These are phyloP conservation scores for Carcina quercana DNA, from an alignment of 2,888 invertebrate genomes.

Conservation along the genomic window DNA sequence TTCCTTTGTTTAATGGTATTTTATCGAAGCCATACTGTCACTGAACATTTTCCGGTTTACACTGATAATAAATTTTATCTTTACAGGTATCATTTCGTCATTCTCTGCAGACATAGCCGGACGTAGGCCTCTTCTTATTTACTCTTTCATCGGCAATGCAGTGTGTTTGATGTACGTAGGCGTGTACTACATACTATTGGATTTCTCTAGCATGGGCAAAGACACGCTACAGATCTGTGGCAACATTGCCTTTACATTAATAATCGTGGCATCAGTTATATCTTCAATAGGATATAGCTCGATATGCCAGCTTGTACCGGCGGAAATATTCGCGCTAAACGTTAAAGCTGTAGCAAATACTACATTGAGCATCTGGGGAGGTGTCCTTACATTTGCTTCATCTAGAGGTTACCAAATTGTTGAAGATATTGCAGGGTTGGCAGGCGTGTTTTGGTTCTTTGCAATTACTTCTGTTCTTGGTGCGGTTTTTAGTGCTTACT, in stretches of 20 bases:
- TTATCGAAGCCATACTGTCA: no score
- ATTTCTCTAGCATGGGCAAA: constrained; percentile 29
- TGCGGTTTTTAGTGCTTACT: constrained; percentile 54
- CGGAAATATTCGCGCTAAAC: constrained; percentile 73
- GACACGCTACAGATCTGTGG: constrained; percentile 31
- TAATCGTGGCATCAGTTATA: constrained; percentile 37
- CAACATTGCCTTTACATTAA: constrained; percentile 51
- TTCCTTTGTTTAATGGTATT: constrained; percentile 14
- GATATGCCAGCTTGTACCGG: constrained; percentile 56
- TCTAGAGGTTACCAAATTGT: constrained; percentile 68
- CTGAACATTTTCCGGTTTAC: no score
- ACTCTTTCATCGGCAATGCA: constrained; percentile 43
- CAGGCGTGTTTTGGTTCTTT: constrained; percentile 63
- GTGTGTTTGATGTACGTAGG: constrained; percentile 29
- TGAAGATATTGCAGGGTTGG: constrained; percentile 54
- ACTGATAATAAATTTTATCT: no score
- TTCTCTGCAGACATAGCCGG: constrained; percentile 47
- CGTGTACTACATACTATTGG: constrained; percentile 48
- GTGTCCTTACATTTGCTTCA: constrained; percentile 57
- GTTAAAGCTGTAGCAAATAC: constrained; percentile 70
- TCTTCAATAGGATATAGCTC: constrained; percentile 59
- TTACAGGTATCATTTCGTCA: constrained; percentile 50
- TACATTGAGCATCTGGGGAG: constrained; percentile 52
- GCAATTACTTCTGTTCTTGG: constrained; percentile 54
- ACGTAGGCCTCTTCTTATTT: constrained; percentile 57